Evolutionary conservation across 2,797 vertebrate species (phyloP), one percentile per base, ranked within the genome.

Genomic region (Cheirogaleus major): DNA sequence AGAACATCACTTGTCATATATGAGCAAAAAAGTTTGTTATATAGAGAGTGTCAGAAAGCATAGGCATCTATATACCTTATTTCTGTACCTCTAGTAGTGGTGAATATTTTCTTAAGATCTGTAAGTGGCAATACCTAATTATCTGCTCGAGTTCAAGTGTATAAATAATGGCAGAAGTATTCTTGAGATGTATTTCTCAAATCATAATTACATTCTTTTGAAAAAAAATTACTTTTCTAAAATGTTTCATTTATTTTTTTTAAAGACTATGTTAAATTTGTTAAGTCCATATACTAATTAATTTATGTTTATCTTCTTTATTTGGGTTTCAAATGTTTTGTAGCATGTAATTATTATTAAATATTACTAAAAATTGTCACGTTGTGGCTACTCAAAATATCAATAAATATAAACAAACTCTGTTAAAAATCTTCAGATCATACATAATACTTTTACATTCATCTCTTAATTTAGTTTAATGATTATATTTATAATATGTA

Each of bases 321-420:
- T 45, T 30, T 95, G 65, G 38, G 25, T 88, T 95, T 95, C 69
- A 93, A 97, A 81, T 52, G 18, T 97, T 94, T 57, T 90, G 8
- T 18, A 67, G 45, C 20, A 78, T 48, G 11, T 50, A 90, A 81
- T 52, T 52, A 52, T 52, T 52, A 52, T 17, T 79, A 90, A 92
- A 55, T 55, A 35, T 81, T 78, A 70, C 83, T 94, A 91, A 92
- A 92, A 82, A 65, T 2, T 92, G 45, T 81, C 30, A 89, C 50
- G 59, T 48, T 85, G 25, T 94, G 5, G 59, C n/a, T 95, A 10
- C n/a, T 67, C 63, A n/a, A 95, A 95, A 86, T 84, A 91, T 65
- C 61, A 95, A 90, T 38, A 83, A 91, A 70, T 81, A 85, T 48
- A 61, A 91, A 82, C 12, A 94, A 4, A 83, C 5, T 86, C 59